Percentiles rank a stretch among this genome's conserved stretches.
Evolutionary conservation across 2,797 vertebrate species (phyloP).

Genomic region (Acomys russatus): DNA sequence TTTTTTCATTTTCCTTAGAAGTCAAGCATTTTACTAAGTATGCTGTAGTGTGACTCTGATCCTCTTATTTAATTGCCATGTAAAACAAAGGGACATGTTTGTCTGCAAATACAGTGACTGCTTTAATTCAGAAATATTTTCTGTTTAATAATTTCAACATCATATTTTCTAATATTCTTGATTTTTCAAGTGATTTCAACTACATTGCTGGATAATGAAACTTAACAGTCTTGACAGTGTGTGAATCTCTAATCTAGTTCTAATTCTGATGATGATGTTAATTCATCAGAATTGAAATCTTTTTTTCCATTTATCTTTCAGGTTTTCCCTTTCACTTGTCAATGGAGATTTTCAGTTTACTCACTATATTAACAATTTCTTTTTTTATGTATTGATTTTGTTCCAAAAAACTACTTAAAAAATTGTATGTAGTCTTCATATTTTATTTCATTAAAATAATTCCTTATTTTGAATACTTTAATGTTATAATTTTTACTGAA

Average conservation of each 20-base stretch:
- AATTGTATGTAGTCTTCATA: neutral
- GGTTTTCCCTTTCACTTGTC: neutral
- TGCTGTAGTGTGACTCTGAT: neutral
- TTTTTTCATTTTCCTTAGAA: neutral
- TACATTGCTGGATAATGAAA: neutral
- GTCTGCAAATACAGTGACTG: neutral
- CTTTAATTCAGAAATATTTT: neutral
- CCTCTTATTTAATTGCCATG: neutral
- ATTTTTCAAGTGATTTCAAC: neutral
- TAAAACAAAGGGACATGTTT: neutral
- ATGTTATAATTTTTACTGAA: neutral
- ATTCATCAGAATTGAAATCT: fast-evolving
- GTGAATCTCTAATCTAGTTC: neutral
- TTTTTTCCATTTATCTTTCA: neutral
- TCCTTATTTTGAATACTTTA: neutral
- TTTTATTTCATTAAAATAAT: constrained; percentile 42
- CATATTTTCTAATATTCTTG: neutral
- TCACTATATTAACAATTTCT: neutral
- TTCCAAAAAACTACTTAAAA: too few relatives aligned
- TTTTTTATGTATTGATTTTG: neutral
- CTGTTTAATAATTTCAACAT: neutral
- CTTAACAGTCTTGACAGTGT: neutral
- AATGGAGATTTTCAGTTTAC: neutral
- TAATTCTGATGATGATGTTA: neutral
- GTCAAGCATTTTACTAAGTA: neutral